Evolutionary conservation across 2,888 invertebrate species (phyloP).

Genomic region (Gymnosoma rotundatum): DNA sequence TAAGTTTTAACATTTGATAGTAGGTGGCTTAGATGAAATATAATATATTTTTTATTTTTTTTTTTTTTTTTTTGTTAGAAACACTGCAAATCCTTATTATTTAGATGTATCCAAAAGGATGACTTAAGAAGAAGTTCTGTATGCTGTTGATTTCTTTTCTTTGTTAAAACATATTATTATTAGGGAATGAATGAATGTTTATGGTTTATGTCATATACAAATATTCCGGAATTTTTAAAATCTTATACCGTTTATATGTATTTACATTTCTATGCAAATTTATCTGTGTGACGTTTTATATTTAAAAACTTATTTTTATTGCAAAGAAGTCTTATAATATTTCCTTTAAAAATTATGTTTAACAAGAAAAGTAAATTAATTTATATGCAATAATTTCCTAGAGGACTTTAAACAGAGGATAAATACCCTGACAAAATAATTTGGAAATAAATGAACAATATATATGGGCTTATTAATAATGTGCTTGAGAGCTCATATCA

Average conservation of each 20-base stretch:
- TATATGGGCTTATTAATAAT: too few species aligned
- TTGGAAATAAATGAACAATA: too few species aligned
- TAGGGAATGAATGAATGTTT: neutral
- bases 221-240: too few species aligned
- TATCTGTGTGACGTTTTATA: neutral
- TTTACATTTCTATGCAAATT: neutral
- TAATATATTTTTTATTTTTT: constrained; percentile 3
- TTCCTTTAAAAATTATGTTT: constrained; percentile 1
- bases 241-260: too few species aligned
- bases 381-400: too few species aligned
- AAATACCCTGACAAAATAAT: too few species aligned
- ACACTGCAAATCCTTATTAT: constrained; percentile 44
- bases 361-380: too few species aligned
- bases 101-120: constrained; percentile 28
- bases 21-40: neutral
- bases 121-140: constrained; percentile 4
- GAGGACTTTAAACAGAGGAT: too few species aligned
- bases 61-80: too few species aligned
- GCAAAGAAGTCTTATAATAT: constrained; percentile 51
- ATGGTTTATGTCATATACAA: neutral
- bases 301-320: constrained; percentile 34
- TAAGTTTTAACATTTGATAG: neutral
- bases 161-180: neutral
- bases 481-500: too few species aligned
- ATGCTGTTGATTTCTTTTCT: constrained; percentile 13